Base-by-base conservation (phyloP, 2,113 vertebrate species). In the Irena cyanogastra region DNA sequence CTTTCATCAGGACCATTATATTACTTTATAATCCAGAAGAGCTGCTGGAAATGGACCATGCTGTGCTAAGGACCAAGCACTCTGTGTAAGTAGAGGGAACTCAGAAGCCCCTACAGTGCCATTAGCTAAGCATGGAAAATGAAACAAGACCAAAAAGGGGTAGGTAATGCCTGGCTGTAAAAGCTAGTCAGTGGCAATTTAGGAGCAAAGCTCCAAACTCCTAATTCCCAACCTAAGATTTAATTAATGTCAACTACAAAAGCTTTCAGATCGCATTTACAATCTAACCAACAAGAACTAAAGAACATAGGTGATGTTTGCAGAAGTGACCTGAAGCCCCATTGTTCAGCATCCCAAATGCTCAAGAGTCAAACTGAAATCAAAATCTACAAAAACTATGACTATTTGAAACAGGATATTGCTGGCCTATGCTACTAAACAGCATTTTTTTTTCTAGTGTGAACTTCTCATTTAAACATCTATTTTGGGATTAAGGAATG, bases 281-380 rank as follows among this genome's bases (percentile, higher is more conserved):
- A 56, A 33, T 21, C 20, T 44, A 47, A 42, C 20, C 6, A 45
- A 42, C 7, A 63, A 26, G 28, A 86, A 12, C 8, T 11, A 44
- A 35, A n/a, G 37, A 60, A 21, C 1, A 4, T 3, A 16, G 8
- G 11, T 16, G 61, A n/a, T 1, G 0, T 75, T 75, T 42, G 26
- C 31, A 61, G 24, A 71, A 71, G 23, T 27, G 31, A 59, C 33
- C 37, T 24, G 13, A 30, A 78, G 33, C 18, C 4, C 17, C 13
- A 6, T 11, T 33, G 2, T 19, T 61, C n/a, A 75, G 30, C 17
- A 66, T 33, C 28, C 30, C 26, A 41, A 81, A 77, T 26, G 23
- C 13, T 57, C 20, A 15, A 18, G 44, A 65, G 54, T 31, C 45
- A 33, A 61, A 68, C 4, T 11, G 28, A 78, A 89, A 81, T 20